These are phyloP conservation scores for Oostethus manadensis DNA, from an alignment of 2,113 vertebrate genomes.

Conservation along the genomic window DNA sequence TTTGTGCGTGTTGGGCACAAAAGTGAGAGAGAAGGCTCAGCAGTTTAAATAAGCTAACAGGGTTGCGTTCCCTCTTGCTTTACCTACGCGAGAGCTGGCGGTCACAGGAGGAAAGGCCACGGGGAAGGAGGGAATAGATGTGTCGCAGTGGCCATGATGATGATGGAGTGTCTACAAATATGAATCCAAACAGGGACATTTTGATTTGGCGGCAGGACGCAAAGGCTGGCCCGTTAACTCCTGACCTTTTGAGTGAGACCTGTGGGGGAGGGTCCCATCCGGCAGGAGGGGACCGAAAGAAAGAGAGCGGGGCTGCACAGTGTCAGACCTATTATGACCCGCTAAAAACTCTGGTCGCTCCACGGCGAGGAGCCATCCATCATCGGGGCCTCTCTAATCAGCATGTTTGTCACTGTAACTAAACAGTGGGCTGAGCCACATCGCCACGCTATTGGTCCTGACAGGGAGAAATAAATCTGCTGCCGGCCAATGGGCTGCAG, in stretches of 20 bases:
- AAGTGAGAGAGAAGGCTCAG: conserved; percentile 38
- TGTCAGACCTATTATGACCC: conserved; percentile 77
- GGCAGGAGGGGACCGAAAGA: conserved; percentile 53
- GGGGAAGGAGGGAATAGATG: conserved; percentile 63
- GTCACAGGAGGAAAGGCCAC: conserved; percentile 54
- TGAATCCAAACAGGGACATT: conserved; percentile 76
- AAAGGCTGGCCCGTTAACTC: conserved; percentile 74
- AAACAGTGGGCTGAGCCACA: conserved; percentile 70
- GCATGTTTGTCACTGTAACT: conserved; percentile 82
- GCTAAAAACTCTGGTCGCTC: conserved; percentile 78
- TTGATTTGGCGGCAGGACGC: conserved; percentile 66
- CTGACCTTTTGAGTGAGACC: conserved; percentile 73
- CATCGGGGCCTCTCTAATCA: conserved; percentile 78
- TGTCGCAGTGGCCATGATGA: conserved; percentile 64
- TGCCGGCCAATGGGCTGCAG: conserved; percentile 73
- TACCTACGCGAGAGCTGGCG: conserved; percentile 47
- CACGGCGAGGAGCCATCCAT: conserved; percentile 79
- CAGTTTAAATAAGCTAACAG: conserved; percentile 64
- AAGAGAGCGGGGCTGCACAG: conserved; percentile 72
- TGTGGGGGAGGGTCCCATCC: conserved; percentile 51
- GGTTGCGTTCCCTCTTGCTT: conserved; percentile 54
- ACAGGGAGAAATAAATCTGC: conserved; percentile 82
- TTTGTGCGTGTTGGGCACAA: conserved; percentile 31
- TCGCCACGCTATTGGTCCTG: conserved; percentile 76
- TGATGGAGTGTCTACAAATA: conserved; percentile 77